Evolutionary conservation across 2,113 vertebrate species (phyloP).

Genomic region (Thunnus maccoyii): DNA sequence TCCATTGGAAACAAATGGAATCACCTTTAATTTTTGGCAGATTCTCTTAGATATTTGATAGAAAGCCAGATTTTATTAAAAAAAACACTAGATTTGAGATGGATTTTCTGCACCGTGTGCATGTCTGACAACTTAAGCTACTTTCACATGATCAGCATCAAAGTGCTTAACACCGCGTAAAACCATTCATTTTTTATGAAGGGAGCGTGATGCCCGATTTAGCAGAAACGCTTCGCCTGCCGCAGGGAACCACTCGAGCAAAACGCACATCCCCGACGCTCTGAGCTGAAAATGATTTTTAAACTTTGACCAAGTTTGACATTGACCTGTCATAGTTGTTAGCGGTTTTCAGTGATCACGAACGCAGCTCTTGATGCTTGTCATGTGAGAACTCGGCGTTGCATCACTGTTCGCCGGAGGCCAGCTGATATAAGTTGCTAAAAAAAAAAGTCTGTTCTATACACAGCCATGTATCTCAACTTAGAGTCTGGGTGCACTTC

Average conservation of each 20-base stretch:
- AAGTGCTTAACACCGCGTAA: constrained; percentile 13
- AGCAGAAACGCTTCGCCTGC: not conserved
- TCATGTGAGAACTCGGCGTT: not conserved
- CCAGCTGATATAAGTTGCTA: not conserved
- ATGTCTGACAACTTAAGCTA: constrained; percentile 34
- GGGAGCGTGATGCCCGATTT: not conserved
- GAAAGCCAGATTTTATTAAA: not conserved
- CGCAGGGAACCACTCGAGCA: not conserved
- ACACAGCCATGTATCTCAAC: not conserved
- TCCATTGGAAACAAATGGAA: not conserved
- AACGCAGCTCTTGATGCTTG: not conserved
- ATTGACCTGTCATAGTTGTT: not conserved
- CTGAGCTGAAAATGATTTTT: not conserved
- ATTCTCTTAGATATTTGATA: constrained; percentile 11
- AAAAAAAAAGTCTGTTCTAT: not conserved
- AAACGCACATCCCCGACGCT: not conserved
- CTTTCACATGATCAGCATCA: constrained; percentile 43
- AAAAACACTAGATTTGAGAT: not conserved
- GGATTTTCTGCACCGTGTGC: constrained; percentile 16
- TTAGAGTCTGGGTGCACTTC: not conserved
- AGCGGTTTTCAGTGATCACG: not conserved
- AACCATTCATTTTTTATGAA: constrained; percentile 25
- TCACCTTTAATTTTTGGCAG: not conserved
- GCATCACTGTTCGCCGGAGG: constrained; percentile 2
- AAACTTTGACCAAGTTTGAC: constrained; percentile 2